These are phyloP conservation scores for Salmo trutta DNA, from an alignment of 2,797 vertebrate genomes.

Conservation along the genomic window DNA sequence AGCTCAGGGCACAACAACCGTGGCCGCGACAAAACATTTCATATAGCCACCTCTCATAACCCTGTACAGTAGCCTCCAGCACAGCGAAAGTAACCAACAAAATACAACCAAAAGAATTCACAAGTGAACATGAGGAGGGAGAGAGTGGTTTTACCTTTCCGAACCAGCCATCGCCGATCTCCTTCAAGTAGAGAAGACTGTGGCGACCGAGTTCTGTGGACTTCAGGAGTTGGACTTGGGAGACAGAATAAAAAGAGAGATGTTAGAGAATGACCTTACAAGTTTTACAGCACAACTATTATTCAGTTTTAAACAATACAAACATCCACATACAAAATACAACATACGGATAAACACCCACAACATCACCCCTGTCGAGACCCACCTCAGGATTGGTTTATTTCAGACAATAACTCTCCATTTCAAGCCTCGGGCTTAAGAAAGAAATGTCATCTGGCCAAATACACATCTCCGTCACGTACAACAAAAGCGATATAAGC, in stretches of 20 bases:
- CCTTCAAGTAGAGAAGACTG: conserved; percentile 93
- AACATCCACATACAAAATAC: no score
- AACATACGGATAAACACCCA: no score
- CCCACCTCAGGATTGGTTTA: not conserved
- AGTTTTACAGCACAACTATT: no score
- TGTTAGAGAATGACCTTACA: not conserved
- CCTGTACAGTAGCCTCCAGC: not conserved
- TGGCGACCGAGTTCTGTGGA: conserved; percentile 85
- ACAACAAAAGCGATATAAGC: not conserved
- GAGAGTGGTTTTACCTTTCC: conserved; percentile 85
- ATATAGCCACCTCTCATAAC: conserved; percentile 1
- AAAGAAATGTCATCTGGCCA: not conserved
- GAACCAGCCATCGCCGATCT: conserved; percentile 96
- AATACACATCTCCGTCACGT: conserved; percentile 18
- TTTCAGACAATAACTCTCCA: not conserved
- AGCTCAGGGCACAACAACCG: not conserved
- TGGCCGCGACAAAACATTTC: not conserved
- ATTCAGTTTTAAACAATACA: no score
- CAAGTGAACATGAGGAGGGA: not conserved
- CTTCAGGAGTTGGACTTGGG: conserved; percentile 86
- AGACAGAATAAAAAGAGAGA: not conserved
- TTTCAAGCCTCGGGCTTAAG: not conserved
- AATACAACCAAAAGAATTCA: not conserved
- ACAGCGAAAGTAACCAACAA: not conserved
- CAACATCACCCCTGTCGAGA: not conserved